phyloP scores from a whole-genome alignment of 2,797 vertebrate species.

The Hydrolagus colliei region DNA sequence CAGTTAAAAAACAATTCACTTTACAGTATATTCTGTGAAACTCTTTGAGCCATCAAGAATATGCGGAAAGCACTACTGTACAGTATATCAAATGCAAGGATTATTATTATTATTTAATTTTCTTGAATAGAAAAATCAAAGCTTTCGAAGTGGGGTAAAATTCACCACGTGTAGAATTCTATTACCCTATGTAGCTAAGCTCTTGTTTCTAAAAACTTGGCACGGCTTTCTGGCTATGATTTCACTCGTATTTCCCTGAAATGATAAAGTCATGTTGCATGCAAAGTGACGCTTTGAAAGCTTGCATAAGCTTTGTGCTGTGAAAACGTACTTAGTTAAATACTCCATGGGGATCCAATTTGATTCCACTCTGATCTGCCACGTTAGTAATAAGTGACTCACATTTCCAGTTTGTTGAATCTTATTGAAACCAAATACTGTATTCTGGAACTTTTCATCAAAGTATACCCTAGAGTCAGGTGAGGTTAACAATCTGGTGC shows the following conservation, averaged over 20 bases:
- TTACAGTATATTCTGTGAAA: too few species aligned
- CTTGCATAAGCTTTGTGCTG: not conserved
- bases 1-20: too few species aligned
- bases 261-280: not conserved
- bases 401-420: not conserved
- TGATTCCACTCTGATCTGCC: constrained; percentile 1
- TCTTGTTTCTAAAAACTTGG: not conserved
- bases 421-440: constrained; percentile 20
- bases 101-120: not conserved
- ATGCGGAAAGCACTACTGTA: too few species aligned
- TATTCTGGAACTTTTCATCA: constrained; percentile 2
- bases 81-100: too few species aligned
- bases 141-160: not conserved
- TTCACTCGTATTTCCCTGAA: constrained; percentile 3
- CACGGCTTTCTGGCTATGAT: not conserved
- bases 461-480: not conserved
- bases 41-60: too few species aligned
- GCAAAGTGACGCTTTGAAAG: constrained; percentile 7
- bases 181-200: not conserved
- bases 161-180: not conserved
- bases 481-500: not conserved
- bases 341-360: constrained; percentile 13
- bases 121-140: not conserved
- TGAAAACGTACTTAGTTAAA: constrained; percentile 11
- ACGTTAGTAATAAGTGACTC: constrained; percentile 24